Evolutionary conservation across 2,888 invertebrate genomes (phyloP).

Genomic region (Agriopis marginaria): DNA sequence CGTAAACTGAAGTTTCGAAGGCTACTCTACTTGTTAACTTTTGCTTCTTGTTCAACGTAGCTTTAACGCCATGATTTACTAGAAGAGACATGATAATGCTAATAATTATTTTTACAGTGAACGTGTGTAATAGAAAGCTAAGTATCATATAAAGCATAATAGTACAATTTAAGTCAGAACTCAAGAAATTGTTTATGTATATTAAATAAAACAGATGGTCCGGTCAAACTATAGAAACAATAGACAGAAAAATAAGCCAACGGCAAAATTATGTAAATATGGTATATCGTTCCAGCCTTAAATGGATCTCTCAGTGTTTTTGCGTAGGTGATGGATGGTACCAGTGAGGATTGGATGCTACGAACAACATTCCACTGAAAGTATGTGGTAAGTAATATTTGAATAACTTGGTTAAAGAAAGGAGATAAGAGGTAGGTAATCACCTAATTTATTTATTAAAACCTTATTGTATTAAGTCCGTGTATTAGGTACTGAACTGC

Average conservation of each 20-base stretch:
- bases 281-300: neutral
- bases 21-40: constrained; percentile 18
- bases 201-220: neutral
- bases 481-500: no score
- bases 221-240: constrained; percentile 2
- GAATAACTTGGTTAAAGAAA: no score
- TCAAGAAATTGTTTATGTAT: neutral
- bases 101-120: neutral
- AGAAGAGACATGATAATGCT: constrained; percentile 12
- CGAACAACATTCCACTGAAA: neutral
- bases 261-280: constrained; percentile 2
- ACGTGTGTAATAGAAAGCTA: neutral
- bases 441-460: no score
- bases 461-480: no score
- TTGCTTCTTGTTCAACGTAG: constrained; percentile 20
- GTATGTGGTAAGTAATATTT: no score
- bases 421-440: no score
- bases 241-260: neutral
- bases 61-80: constrained; percentile 5
- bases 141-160: neutral
- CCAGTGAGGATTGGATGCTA: neutral
- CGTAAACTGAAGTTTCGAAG: constrained; percentile 25
- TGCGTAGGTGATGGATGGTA: neutral
- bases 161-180: neutral
- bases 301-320: neutral